Percentiles rank a stretch among this genome's conserved stretches.
Conservation (phyloP, 1,140 invertebrate genomes). For the Formica exsecta region DNA sequence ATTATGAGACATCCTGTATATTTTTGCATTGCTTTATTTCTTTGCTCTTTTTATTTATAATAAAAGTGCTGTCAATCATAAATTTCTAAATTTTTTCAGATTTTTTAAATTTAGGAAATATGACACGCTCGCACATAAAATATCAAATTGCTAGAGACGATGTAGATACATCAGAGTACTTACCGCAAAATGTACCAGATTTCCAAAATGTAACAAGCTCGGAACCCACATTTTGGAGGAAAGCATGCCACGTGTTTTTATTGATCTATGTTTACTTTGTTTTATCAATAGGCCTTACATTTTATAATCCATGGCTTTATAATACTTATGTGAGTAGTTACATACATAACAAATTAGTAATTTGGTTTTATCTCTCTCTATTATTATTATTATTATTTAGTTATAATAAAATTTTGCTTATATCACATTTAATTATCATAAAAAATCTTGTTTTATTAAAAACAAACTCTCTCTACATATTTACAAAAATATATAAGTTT, state of each 20-base stretch:
- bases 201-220: constrained; percentile 78
- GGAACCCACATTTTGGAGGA: constrained; percentile 78
- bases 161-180: constrained; percentile 82
- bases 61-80: neutral
- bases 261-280: constrained; percentile 94
- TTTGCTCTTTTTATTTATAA: neutral
- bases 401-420: neutral
- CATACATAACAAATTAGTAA: constrained; percentile 25
- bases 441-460: constrained; percentile 9
- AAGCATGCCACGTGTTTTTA: constrained; percentile 83
- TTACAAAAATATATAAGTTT: constrained; percentile 10
- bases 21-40: neutral
- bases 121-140: constrained; percentile 84
- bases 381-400: constrained; percentile 24
- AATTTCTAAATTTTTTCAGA: constrained; percentile 51
- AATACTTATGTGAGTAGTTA: constrained; percentile 89
- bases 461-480: neutral
- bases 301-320: constrained; percentile 97
- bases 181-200: constrained; percentile 79
- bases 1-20: neutral
- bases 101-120: constrained; percentile 73
- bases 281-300: constrained; percentile 97
- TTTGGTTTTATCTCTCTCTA: neutral
- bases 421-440: neutral
- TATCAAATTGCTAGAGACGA: constrained; percentile 84